Base-by-base conservation (phyloP, 2,888 invertebrate genomes). In the Smittia aterrima region DNA sequence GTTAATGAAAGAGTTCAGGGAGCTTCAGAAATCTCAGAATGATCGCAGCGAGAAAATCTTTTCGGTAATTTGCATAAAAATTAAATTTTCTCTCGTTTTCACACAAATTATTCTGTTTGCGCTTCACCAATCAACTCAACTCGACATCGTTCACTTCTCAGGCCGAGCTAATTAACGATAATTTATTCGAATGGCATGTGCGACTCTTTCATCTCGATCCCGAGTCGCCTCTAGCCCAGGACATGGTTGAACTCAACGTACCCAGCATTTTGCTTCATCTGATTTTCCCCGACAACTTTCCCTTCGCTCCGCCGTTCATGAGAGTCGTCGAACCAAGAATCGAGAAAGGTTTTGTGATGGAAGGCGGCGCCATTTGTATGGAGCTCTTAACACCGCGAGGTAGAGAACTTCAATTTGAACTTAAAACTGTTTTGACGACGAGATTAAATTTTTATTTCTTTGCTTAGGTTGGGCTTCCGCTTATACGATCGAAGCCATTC, bases 301-400 rank as follows among this genome's bases (percentile, higher is more conserved):
- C 94, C 54, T 94, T 94, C 80, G 91, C 92, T 53, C 94, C 94
- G 71, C 94, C 94, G 54, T 94, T 94, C 82, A 92, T 90, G 85
- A 86, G 90, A 77, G 89, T 89, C 74, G 89, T 89, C 83, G 89
- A 89, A 78, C 89, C 90, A 1, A 83, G 88, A 79, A 88, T 90
- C 83, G 89, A 89, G 79, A 89, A 89, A 79, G 92, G 93, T 47
- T 94, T 93, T 80, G 93, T 94, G 24, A 93, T 94, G 93, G 93
- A 93, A 83, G 93, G 93, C 75, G 93, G 93, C 47, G 93, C 93
- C 62, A 94, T 94, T 79, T 93, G 93, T 80, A 93, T 94, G 93
- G 93, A 94, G 81, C 84, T 94, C 75, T 84, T 94, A 75, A 94
- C 93, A 18, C 93, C 93, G 0, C 86, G 92, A 71, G 93, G 93